Conservation (phyloP, 2,113 vertebrate species). For the Phainopepla nitens region DNA sequence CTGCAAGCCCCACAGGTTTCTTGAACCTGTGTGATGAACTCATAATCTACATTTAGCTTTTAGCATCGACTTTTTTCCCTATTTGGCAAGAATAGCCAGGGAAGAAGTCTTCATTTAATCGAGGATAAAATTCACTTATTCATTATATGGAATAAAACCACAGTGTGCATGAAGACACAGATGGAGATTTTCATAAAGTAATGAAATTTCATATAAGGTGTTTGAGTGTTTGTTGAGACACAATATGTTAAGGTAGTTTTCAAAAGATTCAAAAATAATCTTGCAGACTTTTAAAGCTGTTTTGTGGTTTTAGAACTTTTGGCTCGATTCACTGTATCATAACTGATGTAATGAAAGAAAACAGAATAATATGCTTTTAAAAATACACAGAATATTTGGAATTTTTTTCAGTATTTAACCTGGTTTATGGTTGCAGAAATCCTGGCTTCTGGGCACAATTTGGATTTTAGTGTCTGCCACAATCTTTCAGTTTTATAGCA, state of each 20-base stretch:
- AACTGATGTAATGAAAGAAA: constrained; percentile 32
- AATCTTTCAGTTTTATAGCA: neutral
- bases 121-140: neutral
- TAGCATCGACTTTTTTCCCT: neutral
- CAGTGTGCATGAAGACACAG: neutral
- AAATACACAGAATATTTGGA: constrained; percentile 36
- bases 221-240: neutral
- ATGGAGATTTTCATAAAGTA: neutral
- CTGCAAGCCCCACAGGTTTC: neutral
- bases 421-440: constrained; percentile 23
- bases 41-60: neutral
- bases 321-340: neutral
- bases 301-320: constrained; percentile 30
- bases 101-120: neutral
- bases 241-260: neutral
- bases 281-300: neutral
- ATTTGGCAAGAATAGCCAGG: neutral
- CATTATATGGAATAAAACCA: neutral
- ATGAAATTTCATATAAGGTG: neutral
- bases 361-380: constrained; percentile 27
- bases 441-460: neutral
- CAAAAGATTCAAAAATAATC: neutral
- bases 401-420: constrained; percentile 42
- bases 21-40: neutral
- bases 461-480: neutral